A percentile compares a stretch with the other conserved stretches of the same genome.
phyloP scores from a whole-genome alignment of 2,888 invertebrate genomes.

The Chrysodeixis includens region DNA sequence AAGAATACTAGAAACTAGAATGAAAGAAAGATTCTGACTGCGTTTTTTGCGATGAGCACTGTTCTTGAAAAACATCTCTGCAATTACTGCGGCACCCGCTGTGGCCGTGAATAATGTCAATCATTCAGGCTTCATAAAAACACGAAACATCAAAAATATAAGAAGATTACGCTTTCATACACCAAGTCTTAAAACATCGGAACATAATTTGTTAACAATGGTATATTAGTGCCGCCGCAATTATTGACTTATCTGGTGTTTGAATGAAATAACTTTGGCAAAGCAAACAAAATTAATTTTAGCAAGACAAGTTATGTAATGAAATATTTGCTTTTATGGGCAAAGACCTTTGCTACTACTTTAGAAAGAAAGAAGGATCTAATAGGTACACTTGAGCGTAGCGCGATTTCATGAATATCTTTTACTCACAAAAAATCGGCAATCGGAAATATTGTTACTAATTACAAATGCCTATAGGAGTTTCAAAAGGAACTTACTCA shows the following conservation, averaged over 20 bases:
- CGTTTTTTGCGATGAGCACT: not conserved
- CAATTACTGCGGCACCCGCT: not conserved
- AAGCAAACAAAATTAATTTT: not conserved
- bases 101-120: not conserved
- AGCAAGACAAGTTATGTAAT: not conserved
- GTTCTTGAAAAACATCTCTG: not conserved
- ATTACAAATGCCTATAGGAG: no score
- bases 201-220: slow-evolving; percentile 2
- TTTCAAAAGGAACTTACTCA: no score
- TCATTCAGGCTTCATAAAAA: not conserved
- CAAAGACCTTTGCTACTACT: not conserved
- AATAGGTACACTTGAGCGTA: no score
- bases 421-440: no score
- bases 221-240: not conserved
- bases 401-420: no score
- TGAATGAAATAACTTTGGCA: slow-evolving; percentile 1
- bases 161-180: not conserved
- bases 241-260: not conserved
- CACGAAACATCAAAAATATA: not conserved
- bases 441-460: no score
- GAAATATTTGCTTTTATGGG: not conserved
- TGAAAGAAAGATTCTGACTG: not conserved
- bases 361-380: not conserved
- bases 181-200: not conserved
- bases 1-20: not conserved